A percentile compares a stretch with the other conserved stretches of the same genome.
Evolutionary conservation across 2,113 vertebrate species (phyloP).

Genomic region (Meleagris gallopavo): DNA sequence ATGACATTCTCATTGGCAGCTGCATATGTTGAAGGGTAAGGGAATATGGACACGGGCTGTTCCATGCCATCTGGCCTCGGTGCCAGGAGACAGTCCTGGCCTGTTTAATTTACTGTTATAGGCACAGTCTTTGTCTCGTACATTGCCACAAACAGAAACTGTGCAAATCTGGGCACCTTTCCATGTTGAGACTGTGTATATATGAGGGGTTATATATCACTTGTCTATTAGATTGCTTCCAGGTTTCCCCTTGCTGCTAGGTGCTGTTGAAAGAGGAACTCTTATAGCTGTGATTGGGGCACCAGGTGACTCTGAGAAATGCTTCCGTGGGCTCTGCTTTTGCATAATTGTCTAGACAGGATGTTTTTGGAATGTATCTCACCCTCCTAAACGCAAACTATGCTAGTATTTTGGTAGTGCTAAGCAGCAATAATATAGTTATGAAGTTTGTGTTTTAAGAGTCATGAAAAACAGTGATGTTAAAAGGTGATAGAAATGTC

Average conservation of each 20-base stretch:
- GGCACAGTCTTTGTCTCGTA: neutral
- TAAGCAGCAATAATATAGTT: neutral
- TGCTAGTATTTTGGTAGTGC: neutral
- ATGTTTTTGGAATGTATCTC: conserved; percentile 11
- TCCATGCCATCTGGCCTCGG: conserved; percentile 9
- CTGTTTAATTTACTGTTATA: neutral
- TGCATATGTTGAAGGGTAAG: neutral
- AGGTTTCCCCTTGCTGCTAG: neutral
- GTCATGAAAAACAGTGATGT: neutral
- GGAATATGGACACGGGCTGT: neutral
- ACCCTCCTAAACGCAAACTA: neutral
- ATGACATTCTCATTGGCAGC: neutral
- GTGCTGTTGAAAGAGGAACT: neutral
- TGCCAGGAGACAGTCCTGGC: conserved; percentile 16
- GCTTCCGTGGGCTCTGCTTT: neutral
- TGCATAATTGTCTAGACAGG: conserved; percentile 58
- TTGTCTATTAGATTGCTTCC: neutral
- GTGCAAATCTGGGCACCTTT: neutral
- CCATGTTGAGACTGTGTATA: neutral
- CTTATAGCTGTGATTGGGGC: neutral
- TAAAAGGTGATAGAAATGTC: neutral
- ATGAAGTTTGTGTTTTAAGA: neutral
- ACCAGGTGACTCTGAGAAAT: conserved; percentile 7
- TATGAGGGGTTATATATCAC: neutral
- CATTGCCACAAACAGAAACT: neutral